phyloP scores from a whole-genome alignment of 2,888 invertebrate genomes.

The Trilocha varians region DNA sequence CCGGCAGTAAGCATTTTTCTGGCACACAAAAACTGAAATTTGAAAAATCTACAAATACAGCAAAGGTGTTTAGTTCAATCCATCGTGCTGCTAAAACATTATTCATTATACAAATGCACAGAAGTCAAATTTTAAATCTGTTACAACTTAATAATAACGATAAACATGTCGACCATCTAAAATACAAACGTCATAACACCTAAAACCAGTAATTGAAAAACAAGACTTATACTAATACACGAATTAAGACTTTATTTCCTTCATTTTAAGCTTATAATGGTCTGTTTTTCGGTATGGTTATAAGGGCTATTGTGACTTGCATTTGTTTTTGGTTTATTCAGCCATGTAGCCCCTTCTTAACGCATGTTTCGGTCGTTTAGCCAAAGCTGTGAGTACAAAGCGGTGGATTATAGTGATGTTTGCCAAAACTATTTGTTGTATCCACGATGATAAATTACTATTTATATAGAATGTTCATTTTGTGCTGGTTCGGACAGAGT shows the following conservation, averaged over 20 bases:
- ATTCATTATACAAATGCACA: constrained; percentile 49
- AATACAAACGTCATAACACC: background rate
- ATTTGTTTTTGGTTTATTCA: background rate
- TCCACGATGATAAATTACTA: constrained; percentile 47
- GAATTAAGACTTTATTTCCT: background rate
- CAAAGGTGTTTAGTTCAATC: too few species aligned
- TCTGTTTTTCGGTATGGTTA: too few species aligned
- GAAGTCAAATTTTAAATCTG: constrained; percentile 57
- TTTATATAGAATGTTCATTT: constrained; percentile 23
- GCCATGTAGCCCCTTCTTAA: constrained; percentile 40
- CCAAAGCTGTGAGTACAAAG: constrained; percentile 51
- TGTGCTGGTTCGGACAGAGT: background rate
- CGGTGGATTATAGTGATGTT: constrained; percentile 47
- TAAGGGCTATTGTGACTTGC: background rate
- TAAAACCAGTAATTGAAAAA: background rate
- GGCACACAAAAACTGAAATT: too few species aligned
- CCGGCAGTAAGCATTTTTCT: too few species aligned
- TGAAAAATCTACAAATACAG: too few species aligned
- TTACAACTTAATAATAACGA: constrained; percentile 65
- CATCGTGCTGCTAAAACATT: background rate
- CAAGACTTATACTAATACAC: background rate
- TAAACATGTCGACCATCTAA: constrained; percentile 41
- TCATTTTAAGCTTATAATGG: background rate
- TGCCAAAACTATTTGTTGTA: constrained; percentile 52
- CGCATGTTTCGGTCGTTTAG: constrained; percentile 58